Conservation (phyloP, 2,797 vertebrate species). For the Muscicapa striata region DNA sequence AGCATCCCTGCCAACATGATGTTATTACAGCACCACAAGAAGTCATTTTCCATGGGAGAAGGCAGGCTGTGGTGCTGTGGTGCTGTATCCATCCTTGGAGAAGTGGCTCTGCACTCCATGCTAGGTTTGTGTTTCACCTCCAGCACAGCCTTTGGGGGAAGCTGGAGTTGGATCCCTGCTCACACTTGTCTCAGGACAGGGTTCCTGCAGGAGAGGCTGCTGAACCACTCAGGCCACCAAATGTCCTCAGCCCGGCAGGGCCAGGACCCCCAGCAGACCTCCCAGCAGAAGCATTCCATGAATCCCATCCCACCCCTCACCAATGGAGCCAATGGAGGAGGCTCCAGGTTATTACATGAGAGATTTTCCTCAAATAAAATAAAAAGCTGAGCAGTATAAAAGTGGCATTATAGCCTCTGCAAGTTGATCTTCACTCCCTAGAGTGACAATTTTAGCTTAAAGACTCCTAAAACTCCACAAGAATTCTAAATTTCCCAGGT, state of each 20-base stretch:
- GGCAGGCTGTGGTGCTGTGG: neutral
- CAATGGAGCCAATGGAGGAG: fast-evolving
- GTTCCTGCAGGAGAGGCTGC: neutral
- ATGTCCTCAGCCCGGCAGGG: neutral
- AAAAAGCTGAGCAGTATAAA: neutral
- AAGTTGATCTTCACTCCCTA: neutral
- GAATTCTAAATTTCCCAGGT: neutral
- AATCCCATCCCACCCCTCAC: neutral
- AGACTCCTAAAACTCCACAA: neutral
- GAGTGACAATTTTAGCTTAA: neutral
- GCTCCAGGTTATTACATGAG: neutral
- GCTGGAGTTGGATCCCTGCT: neutral
- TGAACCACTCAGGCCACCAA: neutral
- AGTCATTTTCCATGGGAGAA: neutral
- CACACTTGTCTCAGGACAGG: neutral
- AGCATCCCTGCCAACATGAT: neutral
- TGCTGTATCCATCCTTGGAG: neutral
- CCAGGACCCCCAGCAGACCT: neutral
- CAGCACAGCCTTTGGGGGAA: neutral
- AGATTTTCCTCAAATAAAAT: neutral
- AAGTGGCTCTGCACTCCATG: neutral
- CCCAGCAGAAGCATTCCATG: neutral
- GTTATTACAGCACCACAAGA: neutral
- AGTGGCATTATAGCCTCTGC: neutral
- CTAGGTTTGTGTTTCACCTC: neutral